These are phyloP conservation scores for Parus major DNA, from an alignment of 2,113 vertebrate species.

Conservation along the genomic window DNA sequence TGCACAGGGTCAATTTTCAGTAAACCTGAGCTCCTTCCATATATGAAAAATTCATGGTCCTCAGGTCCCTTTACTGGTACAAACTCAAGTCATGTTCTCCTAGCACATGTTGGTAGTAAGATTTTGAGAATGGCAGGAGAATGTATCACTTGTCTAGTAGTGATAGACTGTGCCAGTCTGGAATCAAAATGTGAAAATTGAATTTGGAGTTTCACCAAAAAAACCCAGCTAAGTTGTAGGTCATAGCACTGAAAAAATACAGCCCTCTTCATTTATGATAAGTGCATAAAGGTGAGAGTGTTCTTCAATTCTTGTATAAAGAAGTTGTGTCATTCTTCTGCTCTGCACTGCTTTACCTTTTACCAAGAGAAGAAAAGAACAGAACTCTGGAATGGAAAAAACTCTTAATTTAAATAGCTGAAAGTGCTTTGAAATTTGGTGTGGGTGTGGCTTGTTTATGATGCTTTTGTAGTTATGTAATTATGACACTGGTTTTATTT, in stretches of 20 bases:
- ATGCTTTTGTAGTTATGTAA: background rate
- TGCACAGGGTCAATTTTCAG: no score
- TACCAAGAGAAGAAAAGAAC: background rate
- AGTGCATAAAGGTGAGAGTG: background rate
- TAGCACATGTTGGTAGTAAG: background rate
- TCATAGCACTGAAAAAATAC: background rate
- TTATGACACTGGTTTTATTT: background rate
- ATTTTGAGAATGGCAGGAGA: background rate
- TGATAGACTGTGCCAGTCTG: background rate
- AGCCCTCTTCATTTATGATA: background rate
- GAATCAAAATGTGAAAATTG: background rate
- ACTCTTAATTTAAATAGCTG: background rate
- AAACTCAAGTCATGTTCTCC: background rate
- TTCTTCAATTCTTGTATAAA: background rate
- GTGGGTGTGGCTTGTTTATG: background rate
- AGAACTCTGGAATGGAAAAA: background rate
- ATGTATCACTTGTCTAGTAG: background rate
- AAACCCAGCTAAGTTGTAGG: background rate
- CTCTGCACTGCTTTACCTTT: background rate
- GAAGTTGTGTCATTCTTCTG: background rate
- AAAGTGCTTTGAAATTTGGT: background rate
- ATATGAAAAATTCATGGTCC: background rate
- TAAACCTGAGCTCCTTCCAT: background rate
- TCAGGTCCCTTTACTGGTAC: background rate
- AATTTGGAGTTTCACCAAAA: background rate